A percentile compares a stretch with the other conserved stretches of the same genome.
Conservation (phyloP, 1,140 invertebrate genomes). For the Leptinotarsa lineolata region DNA sequence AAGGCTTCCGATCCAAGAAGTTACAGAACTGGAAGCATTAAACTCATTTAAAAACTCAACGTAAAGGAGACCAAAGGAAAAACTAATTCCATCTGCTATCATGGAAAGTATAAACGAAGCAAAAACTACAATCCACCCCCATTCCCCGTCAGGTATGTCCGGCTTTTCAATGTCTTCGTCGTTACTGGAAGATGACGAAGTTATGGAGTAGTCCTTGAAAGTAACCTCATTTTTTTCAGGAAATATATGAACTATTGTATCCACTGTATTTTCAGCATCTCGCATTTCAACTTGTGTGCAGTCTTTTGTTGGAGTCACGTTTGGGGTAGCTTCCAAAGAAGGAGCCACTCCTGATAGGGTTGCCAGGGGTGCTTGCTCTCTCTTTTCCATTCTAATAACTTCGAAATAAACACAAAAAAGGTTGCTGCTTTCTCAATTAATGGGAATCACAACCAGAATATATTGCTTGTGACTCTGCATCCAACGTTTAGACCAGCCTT, state of each 20-base stretch:
- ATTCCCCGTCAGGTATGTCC: constrained; percentile 71
- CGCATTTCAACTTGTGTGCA: constrained; percentile 18
- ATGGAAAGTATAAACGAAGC: constrained; percentile 85
- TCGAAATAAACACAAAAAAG: not conserved
- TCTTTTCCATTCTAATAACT: constrained; percentile 25
- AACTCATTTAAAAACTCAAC: constrained; percentile 88
- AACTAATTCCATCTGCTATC: constrained; percentile 94
- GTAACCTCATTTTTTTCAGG: constrained; percentile 32
- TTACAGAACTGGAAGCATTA: constrained; percentile 77
- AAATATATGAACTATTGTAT: constrained; percentile 7
- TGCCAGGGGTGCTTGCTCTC: not conserved
- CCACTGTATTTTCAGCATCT: constrained; percentile 26
- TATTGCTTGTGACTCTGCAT: constrained; percentile 33
- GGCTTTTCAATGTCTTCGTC: constrained; percentile 52
- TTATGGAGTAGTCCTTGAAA: constrained; percentile 29
- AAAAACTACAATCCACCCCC: constrained; percentile 88
- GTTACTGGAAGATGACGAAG: constrained; percentile 23
- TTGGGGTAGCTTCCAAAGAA: constrained; percentile 34
- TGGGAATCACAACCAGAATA: constrained; percentile 32
- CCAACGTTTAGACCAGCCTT: constrained; percentile 49
- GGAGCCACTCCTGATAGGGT: constrained; percentile 36
- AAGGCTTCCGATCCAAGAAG: constrained; percentile 85
- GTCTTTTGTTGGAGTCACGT: not conserved
- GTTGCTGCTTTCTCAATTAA: constrained; percentile 34
- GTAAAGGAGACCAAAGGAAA: constrained; percentile 89